Percentiles rank a stretch among this genome's conserved stretches.
Conservation (phyloP, 2,888 invertebrate species). For the Eupeodes luniger region DNA sequence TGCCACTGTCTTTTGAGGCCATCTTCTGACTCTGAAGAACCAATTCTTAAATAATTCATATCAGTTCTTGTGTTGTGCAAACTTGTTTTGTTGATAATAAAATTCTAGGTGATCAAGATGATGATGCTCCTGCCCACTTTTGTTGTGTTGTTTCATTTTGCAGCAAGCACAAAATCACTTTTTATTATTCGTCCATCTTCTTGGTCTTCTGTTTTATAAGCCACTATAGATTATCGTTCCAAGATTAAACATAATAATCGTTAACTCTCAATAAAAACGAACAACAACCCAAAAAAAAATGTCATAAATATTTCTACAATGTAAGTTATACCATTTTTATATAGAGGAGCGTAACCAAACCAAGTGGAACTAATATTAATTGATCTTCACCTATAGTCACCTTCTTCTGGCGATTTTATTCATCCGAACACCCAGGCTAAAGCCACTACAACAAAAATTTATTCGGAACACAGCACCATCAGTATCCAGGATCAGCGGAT, state of each 20-base stretch:
- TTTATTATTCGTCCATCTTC: background rate
- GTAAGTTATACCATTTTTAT: constrained; percentile 11
- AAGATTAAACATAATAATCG: constrained; percentile 11
- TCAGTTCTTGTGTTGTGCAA: background rate
- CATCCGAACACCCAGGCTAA: constrained; percentile 13
- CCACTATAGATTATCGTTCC: background rate
- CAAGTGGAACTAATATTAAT: constrained; percentile 61
- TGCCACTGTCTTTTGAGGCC: too few relatives aligned
- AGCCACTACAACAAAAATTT: too few relatives aligned
- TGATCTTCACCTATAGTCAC: constrained; percentile 43
- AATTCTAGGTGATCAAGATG: background rate
- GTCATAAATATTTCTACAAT: constrained; percentile 44
- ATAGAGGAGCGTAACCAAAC: constrained; percentile 15
- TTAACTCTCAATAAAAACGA: constrained; percentile 36
- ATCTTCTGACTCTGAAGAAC: background rate
- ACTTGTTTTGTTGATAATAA: background rate
- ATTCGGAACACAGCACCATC: background rate
- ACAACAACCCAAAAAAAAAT: background rate
- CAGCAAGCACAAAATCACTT: background rate
- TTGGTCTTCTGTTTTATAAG: background rate
- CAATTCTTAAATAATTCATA: background rate
- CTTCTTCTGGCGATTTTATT: constrained; percentile 30
- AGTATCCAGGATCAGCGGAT: background rate
- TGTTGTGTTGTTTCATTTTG: too few relatives aligned
- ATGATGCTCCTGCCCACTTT: background rate